A percentile compares a stretch with the other conserved stretches of the same genome.
Conservation (phyloP, 1,140 invertebrate genomes). For the Araneus ventricosus region DNA sequence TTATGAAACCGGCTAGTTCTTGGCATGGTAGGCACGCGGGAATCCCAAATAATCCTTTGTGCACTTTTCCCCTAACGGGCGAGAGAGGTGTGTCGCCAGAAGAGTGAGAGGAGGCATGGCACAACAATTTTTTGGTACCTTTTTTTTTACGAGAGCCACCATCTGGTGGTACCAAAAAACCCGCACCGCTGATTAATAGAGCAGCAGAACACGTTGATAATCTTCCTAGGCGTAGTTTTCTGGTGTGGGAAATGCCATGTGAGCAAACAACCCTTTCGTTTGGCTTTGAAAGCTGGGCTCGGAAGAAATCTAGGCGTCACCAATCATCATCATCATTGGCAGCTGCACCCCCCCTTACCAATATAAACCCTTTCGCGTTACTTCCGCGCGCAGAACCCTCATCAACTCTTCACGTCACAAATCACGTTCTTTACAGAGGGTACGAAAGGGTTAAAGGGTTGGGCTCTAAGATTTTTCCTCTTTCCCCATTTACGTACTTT, state of each 20-base stretch:
- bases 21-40: conserved; percentile 68
- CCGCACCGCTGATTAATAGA: conserved; percentile 73
- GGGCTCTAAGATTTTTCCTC: conserved; percentile 73
- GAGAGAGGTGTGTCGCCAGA: conserved; percentile 62
- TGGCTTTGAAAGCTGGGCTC: conserved; percentile 35
- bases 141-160: conserved; percentile 50
- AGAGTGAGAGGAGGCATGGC: conserved; percentile 30
- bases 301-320: conserved; percentile 66
- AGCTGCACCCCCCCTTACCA: conserved; percentile 44
- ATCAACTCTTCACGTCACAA: conserved; percentile 75
- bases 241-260: conserved; percentile 72
- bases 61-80: conserved; percentile 49
- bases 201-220: conserved; percentile 70
- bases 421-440: conserved; percentile 70
- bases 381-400: conserved; percentile 69
- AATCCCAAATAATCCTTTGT: conserved; percentile 73
- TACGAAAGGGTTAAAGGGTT: conserved; percentile 69
- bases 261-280: conserved; percentile 73
- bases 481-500: conserved; percentile 73
- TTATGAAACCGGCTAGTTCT: conserved; percentile 60
- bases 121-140: conserved; percentile 67
- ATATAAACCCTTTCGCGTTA: conserved; percentile 71
- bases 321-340: conserved; percentile 65
- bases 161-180: conserved; percentile 72
- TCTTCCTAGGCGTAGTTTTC: conserved; percentile 53